Evolutionary conservation across 2,113 vertebrate genomes (phyloP), one percentile per base, ranked within the genome.

Genomic region (Carettochelys insculpta): DNA sequence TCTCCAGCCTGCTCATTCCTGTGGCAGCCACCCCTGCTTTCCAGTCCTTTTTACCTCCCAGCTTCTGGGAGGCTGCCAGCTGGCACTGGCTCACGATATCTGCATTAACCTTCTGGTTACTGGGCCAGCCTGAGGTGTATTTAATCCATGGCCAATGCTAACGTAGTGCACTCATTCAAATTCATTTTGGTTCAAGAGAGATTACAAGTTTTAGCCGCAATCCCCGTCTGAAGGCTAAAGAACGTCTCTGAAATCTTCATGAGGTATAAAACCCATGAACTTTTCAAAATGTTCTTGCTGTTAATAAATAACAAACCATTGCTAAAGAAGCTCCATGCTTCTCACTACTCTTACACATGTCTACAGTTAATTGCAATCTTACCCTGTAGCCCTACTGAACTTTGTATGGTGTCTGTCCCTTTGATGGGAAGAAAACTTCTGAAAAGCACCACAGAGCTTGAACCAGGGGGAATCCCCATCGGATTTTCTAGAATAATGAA

Each of bases 401-500:
- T 56, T 75, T 87, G 92, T 24, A n/a, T 31, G 6, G 11, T 75
- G 76, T 2, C 31, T 11, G n/a, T 81, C 84, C 83, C 20, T 93
- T 76, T 85, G 75, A 68, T 47, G 47, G 3, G n/a, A 45, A 54
- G 45, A n/a, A 71, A 81, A 61, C 31, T 80, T 85, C 19, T 25
- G 38, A 91, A 80, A 88, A 83, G 50, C 2, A 22, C 4, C 12
- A 80, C 24, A 38, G n/a, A 86, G 45, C 53, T 56, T 56, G 53
- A 56, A 56, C 53, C 24, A 12, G 25, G 25, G 77, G 16, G 31
- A 53, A 83, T 29, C n/a, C 53, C 34, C 6, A 2, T 22, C 77
- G 34, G 20, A 83, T n/a, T 85, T 90, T 88, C 41, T 61, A 56
- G 48, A 95, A 86, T 85, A 78, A 85, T 81, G 45, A 85, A 20